Percentiles rank a stretch among this genome's conserved stretches.
phyloP scores from a whole-genome alignment of 2,113 vertebrate genomes.

The Epinephelus cyanopodus region DNA sequence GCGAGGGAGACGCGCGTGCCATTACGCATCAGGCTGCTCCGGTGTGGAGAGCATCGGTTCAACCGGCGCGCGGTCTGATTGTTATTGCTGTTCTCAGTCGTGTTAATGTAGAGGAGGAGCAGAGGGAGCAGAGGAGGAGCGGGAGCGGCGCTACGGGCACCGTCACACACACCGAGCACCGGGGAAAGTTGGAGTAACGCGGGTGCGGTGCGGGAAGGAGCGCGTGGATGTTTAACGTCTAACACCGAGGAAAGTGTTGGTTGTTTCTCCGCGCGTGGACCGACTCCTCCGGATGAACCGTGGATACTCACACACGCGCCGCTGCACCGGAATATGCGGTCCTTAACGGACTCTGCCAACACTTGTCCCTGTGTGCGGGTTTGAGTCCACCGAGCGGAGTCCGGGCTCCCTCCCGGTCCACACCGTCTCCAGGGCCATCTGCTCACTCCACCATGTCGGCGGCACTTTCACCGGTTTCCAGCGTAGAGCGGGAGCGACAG shows the following conservation, averaged over 20 bases:
- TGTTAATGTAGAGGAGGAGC: neutral
- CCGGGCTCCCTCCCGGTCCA: slow-evolving; percentile 24
- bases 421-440: slow-evolving; percentile 24
- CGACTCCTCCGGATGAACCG: neutral
- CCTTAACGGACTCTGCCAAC: neutral
- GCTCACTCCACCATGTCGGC: slow-evolving; percentile 48
- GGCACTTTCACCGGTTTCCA: slow-evolving; percentile 37
- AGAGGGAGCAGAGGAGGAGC: neutral
- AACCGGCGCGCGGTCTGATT: neutral
- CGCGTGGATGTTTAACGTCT: neutral
- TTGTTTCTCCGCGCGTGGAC: slow-evolving; percentile 9
- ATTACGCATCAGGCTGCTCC: slow-evolving; percentile 29
- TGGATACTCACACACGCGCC: neutral
- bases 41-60: neutral
- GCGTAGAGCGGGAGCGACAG: slow-evolving; percentile 25
- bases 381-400: slow-evolving; percentile 17
- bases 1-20: slow-evolving; percentile 37
- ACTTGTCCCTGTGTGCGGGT: neutral
- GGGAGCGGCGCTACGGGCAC: no score
- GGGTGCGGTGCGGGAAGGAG: neutral
- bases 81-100: neutral
- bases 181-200: slow-evolving; percentile 63
- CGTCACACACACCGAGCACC: neutral
- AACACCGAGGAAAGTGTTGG: no score
- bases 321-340: slow-evolving; percentile 30